Percentiles rank a stretch among this genome's conserved stretches.
Conservation (phyloP, 2,113 vertebrate genomes). For the Sarotherodon lohbergeri region DNA sequence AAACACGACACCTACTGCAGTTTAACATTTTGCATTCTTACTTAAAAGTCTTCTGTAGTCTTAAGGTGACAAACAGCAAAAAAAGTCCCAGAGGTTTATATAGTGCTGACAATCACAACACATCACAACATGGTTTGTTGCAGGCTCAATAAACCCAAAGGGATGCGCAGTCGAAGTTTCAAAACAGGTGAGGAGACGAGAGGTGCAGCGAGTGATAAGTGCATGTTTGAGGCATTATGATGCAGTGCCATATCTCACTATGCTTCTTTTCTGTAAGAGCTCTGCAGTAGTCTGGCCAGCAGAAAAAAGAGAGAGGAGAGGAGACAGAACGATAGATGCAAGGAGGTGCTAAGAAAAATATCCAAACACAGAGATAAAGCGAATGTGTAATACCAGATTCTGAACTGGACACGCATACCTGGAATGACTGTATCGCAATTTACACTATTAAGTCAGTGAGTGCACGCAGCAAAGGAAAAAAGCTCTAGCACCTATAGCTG, state of each 20-base stretch:
- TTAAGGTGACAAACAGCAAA: neutral
- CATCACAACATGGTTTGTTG: neutral
- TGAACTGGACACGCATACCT: neutral
- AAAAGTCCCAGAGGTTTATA: neutral
- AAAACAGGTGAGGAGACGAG: neutral
- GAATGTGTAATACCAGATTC: neutral
- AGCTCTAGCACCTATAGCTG: neutral
- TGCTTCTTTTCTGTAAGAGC: slow-evolving; percentile 54
- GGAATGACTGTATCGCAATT: neutral
- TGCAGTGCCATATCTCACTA: slow-evolving; percentile 67
- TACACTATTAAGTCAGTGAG: neutral
- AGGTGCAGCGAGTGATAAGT: slow-evolving; percentile 32
- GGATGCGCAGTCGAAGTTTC: slow-evolving; percentile 6
- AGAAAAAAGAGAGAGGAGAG: neutral
- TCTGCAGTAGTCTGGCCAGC: slow-evolving; percentile 51
- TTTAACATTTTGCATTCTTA: neutral
- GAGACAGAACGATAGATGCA: neutral
- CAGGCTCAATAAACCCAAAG: neutral
- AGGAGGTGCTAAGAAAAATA: neutral
- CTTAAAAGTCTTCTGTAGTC: neutral
- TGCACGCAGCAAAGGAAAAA: slow-evolving; percentile 13
- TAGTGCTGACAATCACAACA: neutral
- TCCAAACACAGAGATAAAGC: neutral
- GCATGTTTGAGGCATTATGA: slow-evolving; percentile 56
- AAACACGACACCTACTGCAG: neutral